Evolutionary conservation across 2,797 vertebrate genomes (phyloP).

Genomic region (Thunnus albacares): DNA sequence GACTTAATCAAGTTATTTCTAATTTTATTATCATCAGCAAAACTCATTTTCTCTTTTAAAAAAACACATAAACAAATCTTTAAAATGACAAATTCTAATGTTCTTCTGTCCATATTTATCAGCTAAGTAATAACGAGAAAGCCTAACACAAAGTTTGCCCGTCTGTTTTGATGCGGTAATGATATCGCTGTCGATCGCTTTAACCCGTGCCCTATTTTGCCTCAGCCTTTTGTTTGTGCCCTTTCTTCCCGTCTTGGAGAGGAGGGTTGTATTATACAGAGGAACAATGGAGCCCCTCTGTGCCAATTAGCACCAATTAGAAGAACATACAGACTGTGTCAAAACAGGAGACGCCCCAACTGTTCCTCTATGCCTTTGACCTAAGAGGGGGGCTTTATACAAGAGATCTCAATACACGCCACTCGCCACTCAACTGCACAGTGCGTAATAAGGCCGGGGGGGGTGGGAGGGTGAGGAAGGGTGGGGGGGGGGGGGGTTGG

Average conservation of each 20-base stretch:
- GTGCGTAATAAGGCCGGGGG: slow-evolving; percentile 58
- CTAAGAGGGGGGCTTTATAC: slow-evolving; percentile 66
- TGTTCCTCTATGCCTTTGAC: slow-evolving; percentile 77
- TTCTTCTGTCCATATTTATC: slow-evolving; percentile 5
- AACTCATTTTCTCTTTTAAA: neutral
- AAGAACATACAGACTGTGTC: slow-evolving; percentile 83
- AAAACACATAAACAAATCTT: slow-evolving; percentile 2
- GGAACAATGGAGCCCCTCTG: slow-evolving; percentile 86
- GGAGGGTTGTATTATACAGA: slow-evolving; percentile 75
- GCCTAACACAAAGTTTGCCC: slow-evolving; percentile 34
- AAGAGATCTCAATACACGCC: slow-evolving; percentile 73
- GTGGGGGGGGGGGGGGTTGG: neutral
- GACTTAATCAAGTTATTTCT: neutral
- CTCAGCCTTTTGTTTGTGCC: slow-evolving; percentile 77
- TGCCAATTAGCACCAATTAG: slow-evolving; percentile 88
- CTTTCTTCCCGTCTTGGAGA: slow-evolving; percentile 70
- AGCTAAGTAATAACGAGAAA: neutral
- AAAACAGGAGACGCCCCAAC: slow-evolving; percentile 85
- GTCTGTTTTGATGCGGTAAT: slow-evolving; percentile 60
- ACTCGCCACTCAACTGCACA: slow-evolving; percentile 61
- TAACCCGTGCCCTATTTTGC: slow-evolving; percentile 71
- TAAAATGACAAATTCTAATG: slow-evolving; percentile 11
- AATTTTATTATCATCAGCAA: neutral
- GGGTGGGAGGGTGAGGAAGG: too few relatives aligned
- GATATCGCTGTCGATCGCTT: slow-evolving; percentile 78